These are phyloP conservation scores for Pangasius larnaudii DNA, from an alignment of 2,797 vertebrate species.

Conservation along the genomic window DNA sequence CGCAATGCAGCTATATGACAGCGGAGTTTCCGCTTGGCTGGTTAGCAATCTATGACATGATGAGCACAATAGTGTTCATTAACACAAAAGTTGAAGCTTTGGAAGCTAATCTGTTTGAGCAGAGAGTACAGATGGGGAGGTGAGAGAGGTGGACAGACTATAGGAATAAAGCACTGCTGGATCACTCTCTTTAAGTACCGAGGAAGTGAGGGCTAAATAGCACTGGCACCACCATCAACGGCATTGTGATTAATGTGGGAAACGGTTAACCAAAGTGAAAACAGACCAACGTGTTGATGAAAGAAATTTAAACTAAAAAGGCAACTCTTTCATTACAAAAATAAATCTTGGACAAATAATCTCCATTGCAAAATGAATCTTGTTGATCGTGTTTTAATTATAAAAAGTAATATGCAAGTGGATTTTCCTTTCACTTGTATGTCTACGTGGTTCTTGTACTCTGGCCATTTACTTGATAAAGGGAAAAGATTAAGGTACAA, in stretches of 20 bases:
- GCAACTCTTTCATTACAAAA: neutral
- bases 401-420: neutral
- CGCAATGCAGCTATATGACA: neutral
- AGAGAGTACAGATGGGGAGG: neutral
- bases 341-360: neutral
- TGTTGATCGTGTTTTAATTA: neutral
- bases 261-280: neutral
- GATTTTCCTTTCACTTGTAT: neutral
- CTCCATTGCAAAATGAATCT: neutral
- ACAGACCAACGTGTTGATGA: neutral
- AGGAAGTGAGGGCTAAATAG: neutral
- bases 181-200: neutral
- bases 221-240: neutral
- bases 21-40: neutral
- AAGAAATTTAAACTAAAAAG: neutral
- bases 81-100: neutral
- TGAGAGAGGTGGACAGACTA: neutral
- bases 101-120: neutral
- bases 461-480: constrained; percentile 5
- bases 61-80: neutral
- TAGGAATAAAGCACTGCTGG: neutral
- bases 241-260: neutral
- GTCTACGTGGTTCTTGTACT: neutral
- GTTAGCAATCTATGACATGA: neutral
- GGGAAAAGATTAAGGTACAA: neutral